Evolutionary conservation across 1,140 invertebrate genomes (phyloP).

Genomic region (Drosophila kohkoa): DNA sequence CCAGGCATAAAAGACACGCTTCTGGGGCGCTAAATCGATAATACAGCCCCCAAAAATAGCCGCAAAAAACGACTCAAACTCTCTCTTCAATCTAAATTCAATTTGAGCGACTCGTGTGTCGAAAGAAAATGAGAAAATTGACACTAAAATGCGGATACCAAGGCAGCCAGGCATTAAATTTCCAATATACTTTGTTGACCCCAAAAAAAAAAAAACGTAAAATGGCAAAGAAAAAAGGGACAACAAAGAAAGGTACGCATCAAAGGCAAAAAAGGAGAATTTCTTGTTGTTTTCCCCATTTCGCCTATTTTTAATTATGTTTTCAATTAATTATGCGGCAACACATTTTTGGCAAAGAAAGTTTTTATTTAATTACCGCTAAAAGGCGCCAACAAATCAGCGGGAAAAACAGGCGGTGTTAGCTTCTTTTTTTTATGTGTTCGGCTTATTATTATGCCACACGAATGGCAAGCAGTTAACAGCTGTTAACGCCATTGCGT

Average conservation of each 20-base stretch:
- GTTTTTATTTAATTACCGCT: constrained; percentile 80
- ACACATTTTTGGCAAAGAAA: constrained; percentile 60
- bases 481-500: constrained; percentile 76
- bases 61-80: constrained; percentile 17
- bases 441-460: constrained; percentile 75
- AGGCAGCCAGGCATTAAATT: constrained; percentile 44
- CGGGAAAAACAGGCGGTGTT: constrained; percentile 9
- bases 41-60: constrained; percentile 48
- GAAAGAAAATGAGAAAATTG: constrained; percentile 59
- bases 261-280: constrained; percentile 11
- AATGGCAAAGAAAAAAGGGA: background rate
- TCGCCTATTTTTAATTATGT: constrained; percentile 72
- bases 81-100: constrained; percentile 36
- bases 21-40: constrained; percentile 60
- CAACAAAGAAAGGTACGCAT: constrained; percentile 31
- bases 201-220: constrained; percentile 18
- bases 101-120: constrained; percentile 24
- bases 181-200: constrained; percentile 33
- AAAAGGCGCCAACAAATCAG: constrained; percentile 63
- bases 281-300: background rate
- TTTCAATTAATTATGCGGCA: constrained; percentile 81
- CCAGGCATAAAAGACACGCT: constrained; percentile 39
- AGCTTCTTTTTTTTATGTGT: constrained; percentile 41
- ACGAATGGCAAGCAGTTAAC: constrained; percentile 75
- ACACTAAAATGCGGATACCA: constrained; percentile 44